Evolutionary conservation across 2,113 vertebrate species (phyloP).

Genomic region (Perccottus glenii): DNA sequence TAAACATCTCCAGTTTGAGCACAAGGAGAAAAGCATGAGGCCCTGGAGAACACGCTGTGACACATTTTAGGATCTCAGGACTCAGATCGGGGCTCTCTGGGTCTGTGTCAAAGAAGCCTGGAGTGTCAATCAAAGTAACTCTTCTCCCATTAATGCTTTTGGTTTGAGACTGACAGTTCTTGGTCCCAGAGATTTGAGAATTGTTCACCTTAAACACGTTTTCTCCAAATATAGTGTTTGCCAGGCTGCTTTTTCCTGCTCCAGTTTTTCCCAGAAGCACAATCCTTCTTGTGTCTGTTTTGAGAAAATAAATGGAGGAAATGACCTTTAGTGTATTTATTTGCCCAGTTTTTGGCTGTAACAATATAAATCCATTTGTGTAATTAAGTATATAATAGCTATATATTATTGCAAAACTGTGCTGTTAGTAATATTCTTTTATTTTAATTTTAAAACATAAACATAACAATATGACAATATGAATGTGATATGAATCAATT

Average conservation of each 20-base stretch:
- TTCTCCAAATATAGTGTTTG: conserved; percentile 1
- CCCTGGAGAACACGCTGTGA: neutral
- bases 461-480: too few relatives aligned
- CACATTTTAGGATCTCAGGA: neutral
- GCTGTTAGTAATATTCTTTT: too few relatives aligned
- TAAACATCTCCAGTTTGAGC: neutral
- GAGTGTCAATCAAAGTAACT: neutral
- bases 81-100: neutral
- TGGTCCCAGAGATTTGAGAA: neutral
- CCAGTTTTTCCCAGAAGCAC: neutral
- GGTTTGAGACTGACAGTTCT: neutral
- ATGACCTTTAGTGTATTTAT: too few relatives aligned
- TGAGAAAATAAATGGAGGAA: too few relatives aligned
- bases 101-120: neutral
- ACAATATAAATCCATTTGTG: too few relatives aligned
- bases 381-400: too few relatives aligned
- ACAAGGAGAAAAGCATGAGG: neutral
- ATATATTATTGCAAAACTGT: too few relatives aligned
- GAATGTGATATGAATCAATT: too few relatives aligned
- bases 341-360: too few relatives aligned
- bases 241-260: conserved; percentile 2
- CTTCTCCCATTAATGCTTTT: neutral
- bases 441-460: too few relatives aligned
- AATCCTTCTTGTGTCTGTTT: too few relatives aligned
- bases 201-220: neutral